A percentile compares a stretch with the other conserved stretches of the same genome.
Conservation (phyloP, 2,888 invertebrate genomes). For the Eudemis profundana region DNA sequence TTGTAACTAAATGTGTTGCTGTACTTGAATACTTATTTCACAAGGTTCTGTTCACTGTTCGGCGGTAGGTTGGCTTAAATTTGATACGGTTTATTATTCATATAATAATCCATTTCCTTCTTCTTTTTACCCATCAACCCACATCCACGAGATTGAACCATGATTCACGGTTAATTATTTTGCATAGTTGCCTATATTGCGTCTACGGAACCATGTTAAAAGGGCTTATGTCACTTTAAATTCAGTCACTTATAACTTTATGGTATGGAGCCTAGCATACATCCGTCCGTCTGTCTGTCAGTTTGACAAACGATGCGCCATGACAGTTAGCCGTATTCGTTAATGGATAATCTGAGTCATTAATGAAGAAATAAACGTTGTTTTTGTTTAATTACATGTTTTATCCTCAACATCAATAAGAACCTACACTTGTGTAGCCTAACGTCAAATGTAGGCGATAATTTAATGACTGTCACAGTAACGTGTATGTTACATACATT, state of each 20-base stretch:
- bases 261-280: slow-evolving; percentile 31
- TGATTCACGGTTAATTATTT: slow-evolving; percentile 58
- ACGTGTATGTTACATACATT: too few species aligned
- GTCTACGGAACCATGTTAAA: neutral
- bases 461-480: too few species aligned
- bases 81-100: slow-evolving; percentile 10
- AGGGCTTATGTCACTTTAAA: slow-evolving; percentile 27
- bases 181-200: slow-evolving; percentile 45
- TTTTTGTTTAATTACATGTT: slow-evolving; percentile 40
- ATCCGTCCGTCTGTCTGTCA: slow-evolving; percentile 56
- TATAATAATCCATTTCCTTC: slow-evolving; percentile 23
- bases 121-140: slow-evolving; percentile 33
- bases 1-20: too few species aligned
- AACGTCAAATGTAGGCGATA: too few species aligned
- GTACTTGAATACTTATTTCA: too few species aligned
- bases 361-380: slow-evolving; percentile 49
- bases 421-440: too few species aligned
- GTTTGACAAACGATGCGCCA: slow-evolving; percentile 62
- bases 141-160: slow-evolving; percentile 44
- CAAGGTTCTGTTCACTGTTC: neutral
- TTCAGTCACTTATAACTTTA: slow-evolving; percentile 5
- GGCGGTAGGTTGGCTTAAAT: neutral
- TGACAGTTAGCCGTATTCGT: slow-evolving; percentile 54
- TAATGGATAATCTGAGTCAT: slow-evolving; percentile 50
- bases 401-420: slow-evolving; percentile 10